These are phyloP conservation scores for Lordiphosa andalusiaca DNA, from an alignment of 2,888 invertebrate genomes.

Conservation along the genomic window DNA sequence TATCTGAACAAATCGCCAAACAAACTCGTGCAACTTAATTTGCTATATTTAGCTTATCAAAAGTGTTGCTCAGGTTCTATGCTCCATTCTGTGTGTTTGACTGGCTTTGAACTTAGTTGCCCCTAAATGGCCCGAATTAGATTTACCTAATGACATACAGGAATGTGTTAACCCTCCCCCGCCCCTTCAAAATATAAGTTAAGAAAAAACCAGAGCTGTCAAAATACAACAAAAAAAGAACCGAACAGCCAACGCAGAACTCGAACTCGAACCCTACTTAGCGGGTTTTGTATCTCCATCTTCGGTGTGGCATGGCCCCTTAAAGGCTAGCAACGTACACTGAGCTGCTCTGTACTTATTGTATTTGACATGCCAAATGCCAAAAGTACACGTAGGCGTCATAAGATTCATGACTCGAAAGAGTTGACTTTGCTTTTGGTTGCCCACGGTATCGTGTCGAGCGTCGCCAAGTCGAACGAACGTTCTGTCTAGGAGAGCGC, in stretches of 20 bases:
- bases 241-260: slow-evolving; percentile 9
- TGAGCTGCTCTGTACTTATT: slow-evolving; percentile 48
- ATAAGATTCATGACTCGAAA: slow-evolving; percentile 72
- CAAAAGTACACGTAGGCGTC: slow-evolving; percentile 77
- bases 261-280: slow-evolving; percentile 4
- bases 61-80: no score
- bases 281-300: slow-evolving; percentile 9
- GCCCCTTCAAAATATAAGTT: background rate
- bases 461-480: slow-evolving; percentile 6
- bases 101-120: no score
- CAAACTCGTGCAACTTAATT: no score
- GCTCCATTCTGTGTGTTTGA: no score
- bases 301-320: slow-evolving; percentile 11
- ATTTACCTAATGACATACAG: no score
- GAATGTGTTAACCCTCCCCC: no score
- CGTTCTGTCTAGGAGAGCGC: slow-evolving; percentile 13
- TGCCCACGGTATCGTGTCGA: slow-evolving; percentile 30
- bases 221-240: background rate
- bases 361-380: slow-evolving; percentile 77
- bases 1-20: no score
- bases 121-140: no score
- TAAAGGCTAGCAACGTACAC: background rate
- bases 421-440: slow-evolving; percentile 33
- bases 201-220: slow-evolving; percentile 9
- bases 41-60: no score